A percentile compares a stretch with the other conserved stretches of the same genome.
These are phyloP conservation scores for Drosophila paracracens DNA, from an alignment of 2,888 invertebrate species.

Conservation along the genomic window DNA sequence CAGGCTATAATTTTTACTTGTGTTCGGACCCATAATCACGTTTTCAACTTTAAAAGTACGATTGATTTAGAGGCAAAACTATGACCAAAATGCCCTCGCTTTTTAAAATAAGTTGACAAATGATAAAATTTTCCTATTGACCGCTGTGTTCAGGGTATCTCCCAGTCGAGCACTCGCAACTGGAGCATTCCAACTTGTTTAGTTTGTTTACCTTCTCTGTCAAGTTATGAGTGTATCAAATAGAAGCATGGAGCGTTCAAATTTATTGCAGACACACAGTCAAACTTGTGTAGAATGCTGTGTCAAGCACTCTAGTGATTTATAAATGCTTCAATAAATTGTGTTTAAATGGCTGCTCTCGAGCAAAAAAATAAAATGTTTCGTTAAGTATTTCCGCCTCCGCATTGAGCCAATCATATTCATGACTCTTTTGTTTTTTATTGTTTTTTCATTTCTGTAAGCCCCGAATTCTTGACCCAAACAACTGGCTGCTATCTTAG, in stretches of 20 bases:
- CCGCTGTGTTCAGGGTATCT: background rate
- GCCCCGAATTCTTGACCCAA: constrained; percentile 3
- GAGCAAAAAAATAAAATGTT: constrained; percentile 52
- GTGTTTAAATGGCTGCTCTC: constrained; percentile 52
- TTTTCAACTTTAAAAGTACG: too few species aligned
- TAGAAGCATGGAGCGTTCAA: constrained; percentile 17
- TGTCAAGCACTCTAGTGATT: constrained; percentile 58
- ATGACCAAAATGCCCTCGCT: too few species aligned
- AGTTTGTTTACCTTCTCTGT: constrained; percentile 1
- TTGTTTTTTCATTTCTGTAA: constrained; percentile 8
- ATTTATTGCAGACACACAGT: constrained; percentile 38
- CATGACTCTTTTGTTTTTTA: constrained; percentile 10
- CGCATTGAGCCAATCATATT: constrained; percentile 54
- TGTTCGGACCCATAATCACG: too few species aligned
- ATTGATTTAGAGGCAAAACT: too few species aligned
- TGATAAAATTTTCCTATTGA: background rate
- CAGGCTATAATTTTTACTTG: too few species aligned
- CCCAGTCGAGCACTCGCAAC: background rate
- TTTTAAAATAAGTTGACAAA: too few species aligned
- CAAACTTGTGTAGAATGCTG: constrained; percentile 43
- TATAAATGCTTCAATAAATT: constrained; percentile 72
- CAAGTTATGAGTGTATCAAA: constrained; percentile 18
- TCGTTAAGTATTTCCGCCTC: constrained; percentile 69
- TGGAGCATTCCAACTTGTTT: background rate
- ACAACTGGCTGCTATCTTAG: background rate